Base-by-base conservation (phyloP, 2,797 vertebrate genomes). In the Anableps anableps region DNA sequence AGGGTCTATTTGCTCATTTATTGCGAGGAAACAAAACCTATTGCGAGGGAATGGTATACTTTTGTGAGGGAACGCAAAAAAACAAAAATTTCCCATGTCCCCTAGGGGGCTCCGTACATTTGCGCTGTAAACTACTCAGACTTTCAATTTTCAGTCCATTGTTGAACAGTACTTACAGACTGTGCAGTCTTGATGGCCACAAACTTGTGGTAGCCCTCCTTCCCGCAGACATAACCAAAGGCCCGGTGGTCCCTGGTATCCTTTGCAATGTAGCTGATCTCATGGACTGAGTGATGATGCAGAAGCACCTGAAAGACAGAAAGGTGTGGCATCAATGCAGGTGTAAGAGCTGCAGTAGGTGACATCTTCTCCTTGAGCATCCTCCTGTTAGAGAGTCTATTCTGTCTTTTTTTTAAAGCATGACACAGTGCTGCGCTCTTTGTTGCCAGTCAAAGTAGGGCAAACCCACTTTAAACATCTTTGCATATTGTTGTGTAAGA, bases 201-300 rank as follows among this genome's bases (percentile, higher is more conserved):
- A 86, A 99, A 99, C 95, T 97, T 97, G 85, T 99, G 98, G 91
- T 99, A 97, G 72, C 98, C 97, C 91, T 99, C 98, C 88, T 98
- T 99, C 81, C 98, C 98, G 29, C 98, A 99, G 13, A 99, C 97
- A 4, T 99, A 99, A 87, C 98, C 98, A 66, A 99, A 99, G 19
- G 98, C 98, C 81, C 98, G 96, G 90, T 99, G 97, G 93, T 99
- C 98, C 80, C 98, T 97, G 91, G 98, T 99, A 89, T 99, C 98
- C 96, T 98, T 99, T 4, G 98, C 98, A 0, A 99, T 99, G 96
- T 99, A 99, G 85, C 98, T 99, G 91, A 99, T 99, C 94, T 99
- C 98, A 3, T 99, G 98, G 91, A 99, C 98, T 29, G 98, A 97
- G 83, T 99, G 98, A 85, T 99, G 98, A 91, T 99, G 98, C 90